Conservation (phyloP, 2,113 vertebrate genomes). For the Empidonax alnorum region DNA sequence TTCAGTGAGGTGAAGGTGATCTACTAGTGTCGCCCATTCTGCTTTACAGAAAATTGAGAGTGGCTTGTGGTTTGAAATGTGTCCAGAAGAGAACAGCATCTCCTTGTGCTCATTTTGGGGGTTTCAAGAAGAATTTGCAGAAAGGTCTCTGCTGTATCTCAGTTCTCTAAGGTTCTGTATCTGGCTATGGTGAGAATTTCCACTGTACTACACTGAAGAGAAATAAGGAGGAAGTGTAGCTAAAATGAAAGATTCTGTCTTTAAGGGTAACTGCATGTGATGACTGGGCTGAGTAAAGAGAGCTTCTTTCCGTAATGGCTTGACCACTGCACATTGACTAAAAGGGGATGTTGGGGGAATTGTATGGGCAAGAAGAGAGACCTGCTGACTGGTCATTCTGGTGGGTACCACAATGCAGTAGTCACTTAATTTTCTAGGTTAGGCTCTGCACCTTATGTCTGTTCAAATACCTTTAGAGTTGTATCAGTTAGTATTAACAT, state of each 20-base stretch:
- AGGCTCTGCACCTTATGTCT: background rate
- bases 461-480: background rate
- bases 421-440: background rate
- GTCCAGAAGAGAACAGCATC: background rate
- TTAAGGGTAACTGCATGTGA: background rate
- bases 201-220: background rate
- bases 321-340: accelerated
- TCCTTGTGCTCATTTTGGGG: background rate
- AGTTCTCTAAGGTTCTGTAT: background rate
- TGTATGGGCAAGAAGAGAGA: background rate
- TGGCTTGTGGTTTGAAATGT: background rate
- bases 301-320: background rate
- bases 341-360: background rate
- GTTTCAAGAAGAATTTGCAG: background rate
- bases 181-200: background rate
- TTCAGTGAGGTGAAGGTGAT: background rate
- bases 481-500: background rate
- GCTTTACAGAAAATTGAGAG: background rate
- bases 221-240: background rate
- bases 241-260: background rate
- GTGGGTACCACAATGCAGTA: background rate
- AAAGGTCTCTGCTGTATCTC: background rate
- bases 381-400: background rate
- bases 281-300: background rate
- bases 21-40: background rate